A percentile compares a stretch with the other conserved stretches of the same genome.
phyloP scores from a whole-genome alignment of 2,797 vertebrate genomes.

The Enteromius treurensis region DNA sequence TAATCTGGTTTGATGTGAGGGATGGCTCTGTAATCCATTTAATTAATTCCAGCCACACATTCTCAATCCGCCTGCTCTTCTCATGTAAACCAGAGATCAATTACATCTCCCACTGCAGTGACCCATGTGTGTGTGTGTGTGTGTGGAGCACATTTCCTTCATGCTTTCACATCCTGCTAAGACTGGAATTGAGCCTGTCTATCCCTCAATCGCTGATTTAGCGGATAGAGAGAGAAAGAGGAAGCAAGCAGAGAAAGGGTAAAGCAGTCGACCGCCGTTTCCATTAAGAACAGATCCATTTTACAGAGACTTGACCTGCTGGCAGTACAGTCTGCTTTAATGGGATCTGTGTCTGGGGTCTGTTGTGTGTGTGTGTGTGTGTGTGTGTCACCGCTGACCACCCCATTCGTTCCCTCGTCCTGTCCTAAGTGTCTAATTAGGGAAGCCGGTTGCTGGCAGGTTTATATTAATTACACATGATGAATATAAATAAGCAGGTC shows the following conservation, averaged over 20 bases:
- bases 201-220: conserved; percentile 6
- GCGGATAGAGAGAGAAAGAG: conserved; percentile 35
- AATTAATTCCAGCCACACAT: conserved; percentile 49
- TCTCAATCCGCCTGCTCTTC: conserved; percentile 23
- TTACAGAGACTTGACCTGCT: conserved; percentile 32
- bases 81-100: conserved; percentile 46
- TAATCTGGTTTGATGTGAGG: conserved; percentile 45
- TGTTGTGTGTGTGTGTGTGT: conserved; percentile 8
- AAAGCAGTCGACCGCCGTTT: conserved; percentile 33
- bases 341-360: conserved; percentile 35
- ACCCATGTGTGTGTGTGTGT: neutral
- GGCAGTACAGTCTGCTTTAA: conserved; percentile 32
- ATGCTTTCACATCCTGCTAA: neutral
- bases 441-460: conserved; percentile 63
- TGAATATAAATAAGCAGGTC: conserved; percentile 65
- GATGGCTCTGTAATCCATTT: conserved; percentile 45
- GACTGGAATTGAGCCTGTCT: neutral
- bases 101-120: conserved; percentile 12
- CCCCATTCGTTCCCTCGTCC: conserved; percentile 33
- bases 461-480: conserved; percentile 70
- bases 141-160: neutral
- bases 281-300: conserved; percentile 50
- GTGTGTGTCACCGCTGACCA: conserved; percentile 41
- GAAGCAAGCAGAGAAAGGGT: conserved; percentile 35
- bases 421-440: conserved; percentile 67